Percentiles rank a stretch among this genome's conserved stretches.
Conservation (phyloP, 2,113 vertebrate species). For the Phyllopteryx taeniolatus region DNA sequence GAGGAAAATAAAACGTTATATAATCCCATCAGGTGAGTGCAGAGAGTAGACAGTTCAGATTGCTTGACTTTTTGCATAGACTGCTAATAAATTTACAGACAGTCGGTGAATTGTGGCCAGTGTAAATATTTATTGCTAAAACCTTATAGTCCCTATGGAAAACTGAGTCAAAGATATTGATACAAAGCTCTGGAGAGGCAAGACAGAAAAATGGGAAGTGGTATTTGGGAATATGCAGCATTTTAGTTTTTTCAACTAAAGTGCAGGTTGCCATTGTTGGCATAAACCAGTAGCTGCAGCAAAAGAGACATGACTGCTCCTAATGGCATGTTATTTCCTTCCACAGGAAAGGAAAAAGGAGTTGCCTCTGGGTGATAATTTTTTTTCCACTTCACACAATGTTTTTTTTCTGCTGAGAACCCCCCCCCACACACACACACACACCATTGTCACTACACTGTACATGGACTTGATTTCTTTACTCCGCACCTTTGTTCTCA, state of each 20-base stretch:
- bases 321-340: conserved; percentile 29
- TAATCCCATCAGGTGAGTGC: not conserved
- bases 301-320: not conserved
- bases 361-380: conserved; percentile 18
- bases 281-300: not conserved
- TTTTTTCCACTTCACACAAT: not conserved
- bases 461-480: conserved; percentile 1
- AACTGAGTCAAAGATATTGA: not conserved
- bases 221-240: not conserved
- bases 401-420: not conserved
- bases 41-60: not conserved
- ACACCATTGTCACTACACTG: not conserved
- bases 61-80: not conserved
- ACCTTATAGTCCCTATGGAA: too few species aligned
- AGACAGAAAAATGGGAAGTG: not conserved
- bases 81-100: not conserved
- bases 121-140: not conserved
- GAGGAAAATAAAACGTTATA: not conserved
- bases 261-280: not conserved
- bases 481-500: not conserved
- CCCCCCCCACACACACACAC: not conserved
- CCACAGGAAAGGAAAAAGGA: conserved; percentile 44
- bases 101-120: not conserved
- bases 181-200: too few species aligned
- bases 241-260: not conserved